phyloP scores from a whole-genome alignment of 2,888 invertebrate species.

The Syrista parreyssii region DNA sequence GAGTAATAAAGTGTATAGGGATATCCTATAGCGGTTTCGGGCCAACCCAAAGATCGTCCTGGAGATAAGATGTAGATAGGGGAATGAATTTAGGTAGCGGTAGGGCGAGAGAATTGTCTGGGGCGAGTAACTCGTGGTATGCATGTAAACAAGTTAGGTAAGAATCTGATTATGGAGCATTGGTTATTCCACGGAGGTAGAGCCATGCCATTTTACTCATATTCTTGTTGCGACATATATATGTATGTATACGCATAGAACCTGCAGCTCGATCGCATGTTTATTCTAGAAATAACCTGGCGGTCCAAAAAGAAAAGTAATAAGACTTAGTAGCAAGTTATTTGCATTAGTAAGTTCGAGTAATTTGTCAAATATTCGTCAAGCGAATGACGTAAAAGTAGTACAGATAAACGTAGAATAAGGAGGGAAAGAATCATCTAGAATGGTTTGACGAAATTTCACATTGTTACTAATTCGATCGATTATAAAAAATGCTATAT shows the following conservation, averaged over 20 bases:
- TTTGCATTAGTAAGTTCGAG: not conserved
- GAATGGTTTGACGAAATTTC: too few relatives aligned
- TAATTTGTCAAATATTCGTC: not conserved
- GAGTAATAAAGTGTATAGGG: not conserved
- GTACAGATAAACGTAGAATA: too few relatives aligned
- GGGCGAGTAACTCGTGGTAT: conserved; percentile 15
- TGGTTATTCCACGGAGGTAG: conserved; percentile 19
- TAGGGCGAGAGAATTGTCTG: not conserved
- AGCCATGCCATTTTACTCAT: not conserved
- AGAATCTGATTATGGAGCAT: conserved; percentile 23
- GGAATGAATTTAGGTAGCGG: conserved; percentile 23
- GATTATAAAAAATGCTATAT: too few relatives aligned
- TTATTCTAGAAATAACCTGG: conserved; percentile 7
- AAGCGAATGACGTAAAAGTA: not conserved
- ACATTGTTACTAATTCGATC: too few relatives aligned
- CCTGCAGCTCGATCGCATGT: conserved; percentile 15
- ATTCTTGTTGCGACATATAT: conserved; percentile 6
- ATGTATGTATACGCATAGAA: conserved; percentile 4
- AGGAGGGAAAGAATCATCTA: too few relatives aligned
- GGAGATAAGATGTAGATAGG: conserved; percentile 22
- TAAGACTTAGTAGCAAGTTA: conserved; percentile 13
- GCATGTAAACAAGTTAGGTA: conserved; percentile 22
- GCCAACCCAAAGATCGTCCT: conserved; percentile 14
- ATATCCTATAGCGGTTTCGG: not conserved
- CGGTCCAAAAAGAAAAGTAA: conserved; percentile 15